These are phyloP conservation scores for Goniozus legneri DNA, from an alignment of 1,140 invertebrate species.

Conservation along the genomic window DNA sequence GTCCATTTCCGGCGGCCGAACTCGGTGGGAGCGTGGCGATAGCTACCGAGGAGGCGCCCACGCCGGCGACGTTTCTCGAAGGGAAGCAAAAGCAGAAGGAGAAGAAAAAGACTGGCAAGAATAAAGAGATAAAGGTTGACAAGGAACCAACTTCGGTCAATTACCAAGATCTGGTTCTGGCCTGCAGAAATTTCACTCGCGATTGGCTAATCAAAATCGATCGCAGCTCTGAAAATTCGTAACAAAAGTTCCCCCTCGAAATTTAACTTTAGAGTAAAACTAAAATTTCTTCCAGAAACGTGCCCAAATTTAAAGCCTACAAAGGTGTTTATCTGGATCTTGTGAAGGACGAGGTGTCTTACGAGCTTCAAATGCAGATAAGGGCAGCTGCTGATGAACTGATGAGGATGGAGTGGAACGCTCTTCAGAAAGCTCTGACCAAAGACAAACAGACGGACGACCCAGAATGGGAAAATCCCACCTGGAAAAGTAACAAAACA, in stretches of 20 bases:
- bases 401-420: slow-evolving; percentile 57
- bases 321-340: slow-evolving; percentile 45
- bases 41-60: slow-evolving; percentile 53
- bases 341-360: slow-evolving; percentile 52
- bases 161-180: neutral
- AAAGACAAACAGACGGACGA: slow-evolving; percentile 39
- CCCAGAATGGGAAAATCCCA: neutral
- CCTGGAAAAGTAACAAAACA: neutral
- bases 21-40: slow-evolving; percentile 57
- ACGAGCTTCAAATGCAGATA: slow-evolving; percentile 57
- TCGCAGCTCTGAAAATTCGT: no score
- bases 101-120: slow-evolving; percentile 14
- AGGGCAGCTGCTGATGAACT: slow-evolving; percentile 56
- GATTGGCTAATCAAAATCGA: no score
- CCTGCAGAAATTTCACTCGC: neutral
- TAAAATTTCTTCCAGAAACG: no score
- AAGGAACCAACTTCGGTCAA: slow-evolving; percentile 4
- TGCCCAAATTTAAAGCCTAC: no score
- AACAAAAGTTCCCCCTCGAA: no score
- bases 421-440: slow-evolving; percentile 52
- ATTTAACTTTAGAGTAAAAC: neutral
- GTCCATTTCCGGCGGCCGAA: slow-evolving; percentile 53
- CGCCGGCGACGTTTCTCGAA: slow-evolving; percentile 52
- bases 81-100: slow-evolving; percentile 14
- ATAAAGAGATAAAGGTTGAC: no score